phyloP scores from a whole-genome alignment of 2,113 vertebrate genomes.

The Rafetus swinhoei region DNA sequence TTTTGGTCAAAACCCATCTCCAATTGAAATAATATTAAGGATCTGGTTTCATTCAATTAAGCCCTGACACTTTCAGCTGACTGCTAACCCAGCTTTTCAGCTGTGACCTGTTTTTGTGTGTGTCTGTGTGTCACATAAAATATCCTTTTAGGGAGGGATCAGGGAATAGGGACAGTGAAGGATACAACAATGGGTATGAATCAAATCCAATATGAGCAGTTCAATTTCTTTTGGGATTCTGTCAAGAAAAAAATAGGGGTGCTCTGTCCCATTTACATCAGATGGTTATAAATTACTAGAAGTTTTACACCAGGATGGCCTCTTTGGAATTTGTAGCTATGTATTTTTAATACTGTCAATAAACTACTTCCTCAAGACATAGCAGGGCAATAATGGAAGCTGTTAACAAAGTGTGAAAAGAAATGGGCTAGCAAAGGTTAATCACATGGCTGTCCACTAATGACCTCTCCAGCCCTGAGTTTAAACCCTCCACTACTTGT shows the following conservation, averaged over 20 bases:
- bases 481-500: slow-evolving; percentile 85
- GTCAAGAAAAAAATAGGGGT: slow-evolving; percentile 47
- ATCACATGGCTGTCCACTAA: slow-evolving; percentile 88
- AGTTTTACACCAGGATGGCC: slow-evolving; percentile 45
- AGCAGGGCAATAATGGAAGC: slow-evolving; percentile 81
- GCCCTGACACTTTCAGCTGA: not conserved
- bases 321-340: slow-evolving; percentile 79
- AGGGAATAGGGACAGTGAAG: not conserved
- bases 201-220: slow-evolving; percentile 9
- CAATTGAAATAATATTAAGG: not conserved
- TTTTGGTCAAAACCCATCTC: not conserved
- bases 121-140: not conserved
- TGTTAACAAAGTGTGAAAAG: slow-evolving; percentile 90
- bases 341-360: slow-evolving; percentile 87
- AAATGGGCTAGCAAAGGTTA: slow-evolving; percentile 87
- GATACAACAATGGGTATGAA: not conserved
- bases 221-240: slow-evolving; percentile 36
- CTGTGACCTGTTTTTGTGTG: not conserved
- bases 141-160: not conserved
- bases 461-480: slow-evolving; percentile 85
- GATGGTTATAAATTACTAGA: slow-evolving; percentile 46
- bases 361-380: slow-evolving; percentile 84
- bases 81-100: not conserved
- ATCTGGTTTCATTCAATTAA: not conserved
- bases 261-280: slow-evolving; percentile 23